These are phyloP conservation scores for Hetaerina titia DNA, from an alignment of 2,888 invertebrate genomes.

Conservation along the genomic window DNA sequence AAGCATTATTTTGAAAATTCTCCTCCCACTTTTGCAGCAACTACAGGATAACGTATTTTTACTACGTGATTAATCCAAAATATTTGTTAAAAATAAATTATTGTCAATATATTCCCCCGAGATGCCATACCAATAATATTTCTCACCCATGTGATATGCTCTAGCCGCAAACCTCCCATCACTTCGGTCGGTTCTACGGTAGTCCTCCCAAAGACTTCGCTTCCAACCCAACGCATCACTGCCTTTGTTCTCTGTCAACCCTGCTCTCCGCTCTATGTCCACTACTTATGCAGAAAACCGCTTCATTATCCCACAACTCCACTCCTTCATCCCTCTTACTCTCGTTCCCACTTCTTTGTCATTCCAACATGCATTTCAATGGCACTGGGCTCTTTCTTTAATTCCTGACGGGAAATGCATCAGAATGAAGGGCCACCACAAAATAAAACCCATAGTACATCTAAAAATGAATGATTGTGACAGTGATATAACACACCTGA, in stretches of 20 bases:
- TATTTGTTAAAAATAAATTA: no score
- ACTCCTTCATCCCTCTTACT: background rate
- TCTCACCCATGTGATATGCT: no score
- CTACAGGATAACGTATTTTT: no score
- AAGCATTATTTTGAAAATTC: no score
- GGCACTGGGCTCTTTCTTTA: background rate
- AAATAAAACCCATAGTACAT: no score
- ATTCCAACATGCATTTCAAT: background rate
- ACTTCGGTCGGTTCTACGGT: background rate
- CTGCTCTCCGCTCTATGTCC: background rate
- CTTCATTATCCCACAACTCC: constrained; percentile 45
- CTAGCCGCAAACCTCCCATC: background rate
- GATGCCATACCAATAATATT: no score
- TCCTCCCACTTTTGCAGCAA: no score
- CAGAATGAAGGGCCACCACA: background rate
- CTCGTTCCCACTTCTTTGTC: background rate
- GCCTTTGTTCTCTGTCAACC: background rate
- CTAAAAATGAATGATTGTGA: background rate
- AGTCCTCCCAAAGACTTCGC: background rate
- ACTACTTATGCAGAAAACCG: constrained; percentile 51
- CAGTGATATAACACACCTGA: background rate
- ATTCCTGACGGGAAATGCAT: background rate
- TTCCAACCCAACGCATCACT: background rate
- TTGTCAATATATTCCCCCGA: no score
- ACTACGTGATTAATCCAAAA: no score